These are phyloP conservation scores for Coptotermes formosanus DNA, from an alignment of 1,140 invertebrate genomes.

Conservation along the genomic window DNA sequence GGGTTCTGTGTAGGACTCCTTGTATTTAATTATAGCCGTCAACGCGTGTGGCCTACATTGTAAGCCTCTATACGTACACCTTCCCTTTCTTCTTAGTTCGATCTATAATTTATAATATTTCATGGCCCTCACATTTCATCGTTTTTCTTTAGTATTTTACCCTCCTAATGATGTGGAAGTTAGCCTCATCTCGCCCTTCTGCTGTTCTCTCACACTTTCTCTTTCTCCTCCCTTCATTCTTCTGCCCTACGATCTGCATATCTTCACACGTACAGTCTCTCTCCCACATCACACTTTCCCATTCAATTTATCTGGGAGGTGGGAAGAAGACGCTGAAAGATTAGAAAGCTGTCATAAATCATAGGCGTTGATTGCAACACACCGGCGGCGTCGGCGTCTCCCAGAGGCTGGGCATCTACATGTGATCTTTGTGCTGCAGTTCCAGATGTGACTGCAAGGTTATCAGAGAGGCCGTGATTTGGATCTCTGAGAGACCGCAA, in stretches of 20 bases:
- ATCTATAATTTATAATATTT: conserved; percentile 16
- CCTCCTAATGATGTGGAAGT: conserved; percentile 14
- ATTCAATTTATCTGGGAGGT: conserved; percentile 12
- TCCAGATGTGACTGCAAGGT: neutral
- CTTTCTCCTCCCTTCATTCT: neutral
- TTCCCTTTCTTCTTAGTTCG: neutral
- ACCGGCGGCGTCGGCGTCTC: neutral
- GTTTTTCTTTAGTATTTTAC: conserved; percentile 13
- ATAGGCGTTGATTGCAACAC: neutral
- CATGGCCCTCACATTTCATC: neutral
- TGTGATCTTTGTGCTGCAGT: neutral
- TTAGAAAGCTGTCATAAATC: conserved; percentile 13
- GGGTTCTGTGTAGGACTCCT: no score
- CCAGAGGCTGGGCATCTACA: neutral
- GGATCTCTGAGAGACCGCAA: neutral
- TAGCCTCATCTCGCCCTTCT: neutral
- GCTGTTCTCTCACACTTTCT: neutral
- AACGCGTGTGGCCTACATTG: neutral
- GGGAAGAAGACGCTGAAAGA: conserved; percentile 5
- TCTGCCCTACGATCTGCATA: neutral
- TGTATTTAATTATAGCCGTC: neutral
- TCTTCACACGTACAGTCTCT: neutral
- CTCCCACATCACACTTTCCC: neutral
- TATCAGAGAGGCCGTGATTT: neutral
- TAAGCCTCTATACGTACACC: neutral